Evolutionary conservation across 2,888 invertebrate species (phyloP).

Genomic region (Aphodius granarius): DNA sequence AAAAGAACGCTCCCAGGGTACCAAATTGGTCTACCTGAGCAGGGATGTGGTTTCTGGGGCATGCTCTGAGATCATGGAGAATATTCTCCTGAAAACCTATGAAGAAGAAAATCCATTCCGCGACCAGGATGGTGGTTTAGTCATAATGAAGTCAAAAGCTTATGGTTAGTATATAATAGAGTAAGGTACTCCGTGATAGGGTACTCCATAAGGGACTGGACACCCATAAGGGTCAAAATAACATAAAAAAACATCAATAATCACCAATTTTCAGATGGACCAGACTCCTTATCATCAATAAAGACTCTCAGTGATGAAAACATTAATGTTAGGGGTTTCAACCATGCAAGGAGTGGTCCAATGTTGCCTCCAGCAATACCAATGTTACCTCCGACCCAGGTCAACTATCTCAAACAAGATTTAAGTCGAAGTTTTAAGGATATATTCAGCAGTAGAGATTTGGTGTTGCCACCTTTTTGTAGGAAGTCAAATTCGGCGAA

Average conservation of each 20-base stretch:
- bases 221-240: not conserved
- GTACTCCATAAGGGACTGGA: slow-evolving; percentile 11
- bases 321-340: not conserved
- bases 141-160: not conserved
- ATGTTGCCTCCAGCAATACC: not conserved
- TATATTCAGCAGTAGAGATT: slow-evolving; percentile 14
- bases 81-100: slow-evolving; percentile 42
- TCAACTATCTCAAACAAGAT: slow-evolving; percentile 3
- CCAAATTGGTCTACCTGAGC: slow-evolving; percentile 25
- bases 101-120: slow-evolving; percentile 44
- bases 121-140: not conserved
- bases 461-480: slow-evolving; percentile 6
- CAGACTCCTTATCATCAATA: not conserved
- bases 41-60: slow-evolving; percentile 42
- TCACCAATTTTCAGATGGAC: not conserved
- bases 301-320: not conserved
- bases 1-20: slow-evolving; percentile 1
- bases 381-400: not conserved
- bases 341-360: not conserved
- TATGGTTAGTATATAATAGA: not conserved
- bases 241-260: too few relatives aligned
- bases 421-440: slow-evolving; percentile 16
- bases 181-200: too few relatives aligned
- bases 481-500: slow-evolving; percentile 15
- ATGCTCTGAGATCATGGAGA: slow-evolving; percentile 45